Conservation (phyloP, 2,888 invertebrate genomes). For the Alcis repandata region DNA sequence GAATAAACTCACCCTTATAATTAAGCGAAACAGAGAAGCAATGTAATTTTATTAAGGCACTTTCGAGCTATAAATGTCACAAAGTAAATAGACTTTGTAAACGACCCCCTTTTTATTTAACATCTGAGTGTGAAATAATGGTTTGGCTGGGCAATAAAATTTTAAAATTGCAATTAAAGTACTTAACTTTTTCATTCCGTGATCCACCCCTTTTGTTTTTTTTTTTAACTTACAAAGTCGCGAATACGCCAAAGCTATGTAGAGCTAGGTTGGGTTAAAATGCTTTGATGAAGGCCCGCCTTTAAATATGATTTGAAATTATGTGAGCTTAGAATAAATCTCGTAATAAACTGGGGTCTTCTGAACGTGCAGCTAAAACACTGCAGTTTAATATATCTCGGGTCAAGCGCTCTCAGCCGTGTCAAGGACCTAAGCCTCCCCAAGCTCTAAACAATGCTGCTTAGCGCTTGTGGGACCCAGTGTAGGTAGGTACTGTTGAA, state of each 20-base stretch:
- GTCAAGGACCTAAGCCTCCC: slow-evolving; percentile 50
- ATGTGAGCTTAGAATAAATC: not conserved
- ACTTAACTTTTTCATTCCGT: not conserved
- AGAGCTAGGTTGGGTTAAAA: not conserved
- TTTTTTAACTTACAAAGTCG: not conserved
- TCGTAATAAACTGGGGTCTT: not conserved
- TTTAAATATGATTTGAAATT: not conserved
- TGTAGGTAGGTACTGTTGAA: slow-evolving; percentile 1
- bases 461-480: slow-evolving; percentile 12
- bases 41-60: slow-evolving; percentile 67
- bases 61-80: slow-evolving; percentile 59
- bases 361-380: slow-evolving; percentile 37
- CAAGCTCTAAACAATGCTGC: slow-evolving; percentile 28
- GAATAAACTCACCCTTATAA: slow-evolving; percentile 57
- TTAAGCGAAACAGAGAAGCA: slow-evolving; percentile 58
- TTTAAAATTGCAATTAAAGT: slow-evolving; percentile 16
- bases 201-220: not conserved
- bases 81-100: slow-evolving; percentile 59
- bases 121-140: slow-evolving; percentile 25
- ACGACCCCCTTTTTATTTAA: slow-evolving; percentile 54
- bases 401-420: slow-evolving; percentile 49
- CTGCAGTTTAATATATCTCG: slow-evolving; percentile 46
- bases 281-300: too few relatives aligned
- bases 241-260: not conserved
- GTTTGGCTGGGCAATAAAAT: slow-evolving; percentile 8